phyloP scores from a whole-genome alignment of 2,888 invertebrate species.

The Drosophila helvetica region DNA sequence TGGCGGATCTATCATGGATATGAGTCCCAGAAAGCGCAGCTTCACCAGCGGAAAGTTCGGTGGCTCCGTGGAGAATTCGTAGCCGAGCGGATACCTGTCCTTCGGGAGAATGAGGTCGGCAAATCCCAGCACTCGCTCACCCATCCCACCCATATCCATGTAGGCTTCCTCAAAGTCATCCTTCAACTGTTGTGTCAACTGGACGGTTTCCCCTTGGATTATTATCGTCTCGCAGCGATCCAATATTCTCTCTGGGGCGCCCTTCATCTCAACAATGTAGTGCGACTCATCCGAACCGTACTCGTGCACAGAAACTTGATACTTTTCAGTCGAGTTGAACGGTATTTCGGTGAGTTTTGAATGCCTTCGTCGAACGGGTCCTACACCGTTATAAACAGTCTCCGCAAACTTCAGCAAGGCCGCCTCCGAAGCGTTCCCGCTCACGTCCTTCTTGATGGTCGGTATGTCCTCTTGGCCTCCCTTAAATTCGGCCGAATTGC shows the following conservation, averaged over 20 bases:
- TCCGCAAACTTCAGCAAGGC: conserved; percentile 97
- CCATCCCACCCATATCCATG: conserved; percentile 94
- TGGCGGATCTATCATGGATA: conserved; percentile 99
- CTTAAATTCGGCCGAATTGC: conserved; percentile 99
- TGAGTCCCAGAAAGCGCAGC: conserved; percentile 96
- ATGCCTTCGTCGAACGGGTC: conserved; percentile 92
- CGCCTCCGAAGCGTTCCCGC: conserved; percentile 97
- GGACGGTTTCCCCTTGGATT: conserved; percentile 95
- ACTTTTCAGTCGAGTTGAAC: conserved; percentile 98
- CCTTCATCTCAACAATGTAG: conserved; percentile 97
- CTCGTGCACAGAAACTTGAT: conserved; percentile 97
- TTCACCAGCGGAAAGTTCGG: conserved; percentile 95
- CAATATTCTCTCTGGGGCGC: conserved; percentile 97
- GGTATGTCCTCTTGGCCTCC: conserved; percentile 95
- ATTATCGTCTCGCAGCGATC: conserved; percentile 96
- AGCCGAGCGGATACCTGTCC: conserved; percentile 96
- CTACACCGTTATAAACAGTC: conserved; percentile 93
- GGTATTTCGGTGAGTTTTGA: conserved; percentile 96
- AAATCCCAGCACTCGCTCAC: conserved; percentile 95
- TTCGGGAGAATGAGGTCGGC: conserved; percentile 95
- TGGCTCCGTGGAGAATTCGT: conserved; percentile 95
- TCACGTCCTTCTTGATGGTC: conserved; percentile 96
- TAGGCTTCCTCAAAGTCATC: conserved; percentile 97
- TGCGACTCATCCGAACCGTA: conserved; percentile 95
- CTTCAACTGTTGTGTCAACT: conserved; percentile 96